phyloP scores from a whole-genome alignment of 2,113 vertebrate genomes.

The Taurulus bubalis region DNA sequence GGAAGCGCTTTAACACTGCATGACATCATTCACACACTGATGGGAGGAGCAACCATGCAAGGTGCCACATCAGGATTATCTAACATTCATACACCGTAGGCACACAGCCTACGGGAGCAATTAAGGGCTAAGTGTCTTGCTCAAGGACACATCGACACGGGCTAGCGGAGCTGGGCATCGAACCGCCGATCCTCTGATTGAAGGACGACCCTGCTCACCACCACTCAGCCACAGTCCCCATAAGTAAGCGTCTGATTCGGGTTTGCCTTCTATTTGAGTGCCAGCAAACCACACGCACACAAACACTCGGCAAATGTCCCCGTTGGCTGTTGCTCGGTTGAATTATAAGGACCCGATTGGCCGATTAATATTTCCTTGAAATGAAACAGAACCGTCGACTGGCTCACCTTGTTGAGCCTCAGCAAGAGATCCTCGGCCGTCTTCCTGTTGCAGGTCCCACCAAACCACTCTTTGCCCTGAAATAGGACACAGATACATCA shows the following conservation, averaged over 20 bases:
- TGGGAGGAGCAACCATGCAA: too few relatives aligned
- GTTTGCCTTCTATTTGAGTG: conserved; percentile 3
- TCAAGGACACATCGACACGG: too few relatives aligned
- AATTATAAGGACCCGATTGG: neutral
- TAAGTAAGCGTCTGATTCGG: neutral
- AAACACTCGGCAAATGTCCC: neutral
- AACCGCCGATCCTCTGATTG: too few relatives aligned
- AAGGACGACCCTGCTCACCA: too few relatives aligned
- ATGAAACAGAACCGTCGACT: neutral
- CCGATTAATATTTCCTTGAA: neutral
- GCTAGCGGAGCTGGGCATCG: too few relatives aligned
- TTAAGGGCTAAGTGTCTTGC: too few relatives aligned
- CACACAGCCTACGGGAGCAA: too few relatives aligned
- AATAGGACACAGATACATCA: conserved; percentile 20
- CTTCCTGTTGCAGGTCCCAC: conserved; percentile 83
- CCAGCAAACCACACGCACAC: conserved; percentile 1
- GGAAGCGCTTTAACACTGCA: too few relatives aligned
- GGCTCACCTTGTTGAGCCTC: conserved; percentile 80
- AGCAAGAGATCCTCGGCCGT: conserved; percentile 82
- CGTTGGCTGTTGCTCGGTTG: neutral
- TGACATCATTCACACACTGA: too few relatives aligned
- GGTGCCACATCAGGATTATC: too few relatives aligned
- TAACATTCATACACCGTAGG: too few relatives aligned
- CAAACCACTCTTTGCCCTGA: conserved; percentile 86
- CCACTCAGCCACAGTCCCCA: too few relatives aligned